Evolutionary conservation across 2,113 vertebrate genomes (phyloP), one percentile per base, ranked within the genome.

Genomic region (Hassar affinis): DNA sequence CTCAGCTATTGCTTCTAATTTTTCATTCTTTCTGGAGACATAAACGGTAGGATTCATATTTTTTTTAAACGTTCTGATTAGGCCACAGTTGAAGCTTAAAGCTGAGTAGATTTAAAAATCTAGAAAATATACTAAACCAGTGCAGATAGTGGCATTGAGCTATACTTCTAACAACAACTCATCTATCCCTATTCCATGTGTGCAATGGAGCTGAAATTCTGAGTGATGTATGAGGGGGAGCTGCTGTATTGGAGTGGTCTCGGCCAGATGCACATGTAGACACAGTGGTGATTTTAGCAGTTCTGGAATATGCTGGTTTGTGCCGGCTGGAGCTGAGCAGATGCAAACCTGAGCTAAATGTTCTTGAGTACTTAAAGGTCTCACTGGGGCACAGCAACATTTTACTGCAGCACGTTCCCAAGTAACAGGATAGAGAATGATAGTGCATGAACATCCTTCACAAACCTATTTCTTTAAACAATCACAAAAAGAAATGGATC

Each of bases 291-390:
- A 76, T 76, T 76, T 6, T 6, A 76, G 47, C 17, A 52, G 62
- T 33, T 80, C 61, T 52, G 49, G 79, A 80, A 80, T 68, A 52
- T 66, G 59, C 78, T 49, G 79, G 79, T 80, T 80, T 80, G 47
- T 12, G 3, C 79, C 47, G 30, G 59, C 17, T 64, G 78, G 42
- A 79, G 79, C 47, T 68, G 79, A 68, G 47, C 61, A 38, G n/a
- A 68, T 80, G 79, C 30, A 80, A 52, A 68, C 47, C 38, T 79
- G 77, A 79, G 3, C 6, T 47, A 61, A 78, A n/a, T 25, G 38
- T 79, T 52, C 14, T 79, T 54, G 8, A 30, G 3, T 76, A 33
- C n/a, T 54, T 76, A 33, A 10, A 76, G 27, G 9, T 20, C 54
- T 76, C 49, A 52, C 4, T 18, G 20, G 45, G n/a, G 27, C n/a